Conservation (phyloP, 2,113 vertebrate genomes). For the Argyrosomus japonicus region DNA sequence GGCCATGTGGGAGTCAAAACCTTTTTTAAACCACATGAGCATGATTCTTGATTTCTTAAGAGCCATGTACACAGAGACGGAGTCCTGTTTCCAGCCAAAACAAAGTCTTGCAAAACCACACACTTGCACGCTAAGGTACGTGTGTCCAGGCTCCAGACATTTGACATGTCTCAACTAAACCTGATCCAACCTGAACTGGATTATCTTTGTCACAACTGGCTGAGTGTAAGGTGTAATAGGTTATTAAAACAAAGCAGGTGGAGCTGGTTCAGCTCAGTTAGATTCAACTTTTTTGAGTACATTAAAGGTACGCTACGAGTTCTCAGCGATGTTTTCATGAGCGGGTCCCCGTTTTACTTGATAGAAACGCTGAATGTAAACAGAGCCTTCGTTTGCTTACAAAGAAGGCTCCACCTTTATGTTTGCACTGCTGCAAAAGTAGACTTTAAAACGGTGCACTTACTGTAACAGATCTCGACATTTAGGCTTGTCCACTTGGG, state of each 20-base stretch:
- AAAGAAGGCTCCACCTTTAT: too few relatives aligned
- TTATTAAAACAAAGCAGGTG: conserved; percentile 1
- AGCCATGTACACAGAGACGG: not conserved
- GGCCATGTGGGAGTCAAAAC: not conserved
- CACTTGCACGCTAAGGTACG: not conserved
- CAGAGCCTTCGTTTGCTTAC: too few relatives aligned
- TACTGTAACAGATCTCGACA: too few relatives aligned
- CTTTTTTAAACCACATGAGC: not conserved
- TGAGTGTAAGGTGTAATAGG: not conserved
- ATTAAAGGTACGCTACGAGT: too few relatives aligned
- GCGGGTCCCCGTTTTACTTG: too few relatives aligned
- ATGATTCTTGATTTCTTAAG: not conserved
- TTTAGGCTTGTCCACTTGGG: too few relatives aligned
- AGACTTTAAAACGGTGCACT: too few relatives aligned
- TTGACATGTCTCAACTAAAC: conserved; percentile 28
- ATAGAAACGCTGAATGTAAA: too few relatives aligned
- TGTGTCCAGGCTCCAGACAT: not conserved
- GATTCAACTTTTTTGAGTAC: too few relatives aligned
- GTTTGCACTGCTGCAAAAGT: too few relatives aligned
- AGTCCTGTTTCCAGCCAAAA: not conserved
- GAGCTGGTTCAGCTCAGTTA: not conserved
- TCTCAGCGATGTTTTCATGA: too few relatives aligned
- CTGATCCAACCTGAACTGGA: conserved; percentile 1
- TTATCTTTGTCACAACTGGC: conserved; percentile 3
- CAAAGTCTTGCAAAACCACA: conserved; percentile 4